Evolutionary conservation across 1,140 invertebrate genomes (phyloP), one percentile per base, ranked within the genome.

Genomic region (Pachypsylla venusta): DNA sequence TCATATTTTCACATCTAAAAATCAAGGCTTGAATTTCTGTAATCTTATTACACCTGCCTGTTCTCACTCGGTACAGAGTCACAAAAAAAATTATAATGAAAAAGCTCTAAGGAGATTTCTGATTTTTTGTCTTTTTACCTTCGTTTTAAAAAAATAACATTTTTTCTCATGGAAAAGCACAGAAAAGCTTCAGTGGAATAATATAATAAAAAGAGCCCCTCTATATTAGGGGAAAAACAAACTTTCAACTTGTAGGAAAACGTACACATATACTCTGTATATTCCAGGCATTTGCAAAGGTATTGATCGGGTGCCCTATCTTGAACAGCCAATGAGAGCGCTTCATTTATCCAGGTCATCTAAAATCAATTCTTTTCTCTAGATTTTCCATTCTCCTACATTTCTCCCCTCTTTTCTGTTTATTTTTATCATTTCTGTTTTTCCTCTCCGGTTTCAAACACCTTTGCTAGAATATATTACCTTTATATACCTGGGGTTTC

Each of bases 311-410:
- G 42, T 48, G 42, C 42, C 42, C 42, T 48, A 48, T 5, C 42
- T 19, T 22, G n/a, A 22, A 7, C 42, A 48, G n/a, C 42, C 42
- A 48, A 48, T 48, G 42, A 48, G 42, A 48, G 16, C 7, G 16
- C 16, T 10, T 4, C 42, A 48, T 48, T 5, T 48, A 48, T 48
- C 42, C 42, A 48, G 25, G 30, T 57, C 54, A 55, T 14, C 2
- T 55, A 55, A 55, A 55, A 55, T 55, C 26, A 55, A 25, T 25
- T 55, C 22, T 25, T 16, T 53, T 25, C 26, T n/a, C n/a, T n/a
- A 55, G 25, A 14, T 7, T 28, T 55, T n/a, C 25, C 22, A 19
- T 28, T 57, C 24, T 57, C 56, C n/a, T 22, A 19, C 42, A 4
- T 19, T 48, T 48, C 42, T 48, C 30, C 30, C 7, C 16, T 48